phyloP scores from a whole-genome alignment of 1,140 invertebrate species.

The Drosophila albomicans region DNA sequence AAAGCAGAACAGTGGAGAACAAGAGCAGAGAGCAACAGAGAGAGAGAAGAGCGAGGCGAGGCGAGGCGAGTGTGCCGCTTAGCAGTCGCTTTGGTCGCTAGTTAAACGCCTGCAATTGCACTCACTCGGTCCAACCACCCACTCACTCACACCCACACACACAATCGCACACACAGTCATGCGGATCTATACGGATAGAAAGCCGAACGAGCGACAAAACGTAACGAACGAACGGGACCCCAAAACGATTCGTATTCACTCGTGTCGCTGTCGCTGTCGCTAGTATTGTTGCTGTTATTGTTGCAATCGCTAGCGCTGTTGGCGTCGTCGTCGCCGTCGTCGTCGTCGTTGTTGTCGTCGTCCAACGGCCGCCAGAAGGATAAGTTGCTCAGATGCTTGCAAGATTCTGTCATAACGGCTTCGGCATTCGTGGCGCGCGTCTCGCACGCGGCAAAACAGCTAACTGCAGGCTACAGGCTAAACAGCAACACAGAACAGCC shows the following conservation, averaged over 20 bases:
- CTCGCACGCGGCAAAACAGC: conserved; percentile 50
- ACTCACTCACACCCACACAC: conserved; percentile 6
- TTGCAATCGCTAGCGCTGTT: conserved; percentile 13
- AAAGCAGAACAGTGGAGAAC: background rate
- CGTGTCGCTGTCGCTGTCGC: conserved; percentile 17
- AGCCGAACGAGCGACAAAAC: conserved; percentile 15
- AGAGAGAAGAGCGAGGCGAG: background rate
- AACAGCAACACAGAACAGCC: conserved; percentile 43
- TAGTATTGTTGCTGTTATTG: conserved; percentile 13
- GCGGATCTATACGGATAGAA: background rate
- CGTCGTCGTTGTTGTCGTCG: conserved; percentile 30
- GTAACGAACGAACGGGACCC: background rate
- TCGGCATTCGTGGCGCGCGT: conserved; percentile 79
- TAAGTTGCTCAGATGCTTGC: conserved; percentile 77
- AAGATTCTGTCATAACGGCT: conserved; percentile 83
- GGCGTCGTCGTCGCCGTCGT: conserved; percentile 2
- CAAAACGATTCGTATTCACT: conserved; percentile 19
- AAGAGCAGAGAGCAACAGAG: background rate
- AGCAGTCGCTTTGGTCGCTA: conserved; percentile 53
- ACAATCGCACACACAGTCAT: background rate
- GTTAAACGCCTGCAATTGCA: conserved; percentile 69
- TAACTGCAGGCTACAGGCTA: conserved; percentile 29
- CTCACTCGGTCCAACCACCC: conserved; percentile 46
- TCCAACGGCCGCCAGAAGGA: conserved; percentile 47
- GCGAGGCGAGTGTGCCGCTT: conserved; percentile 38